Evolutionary conservation across 2,888 invertebrate genomes (phyloP).

Genomic region (Adelphocoris suturalis): DNA sequence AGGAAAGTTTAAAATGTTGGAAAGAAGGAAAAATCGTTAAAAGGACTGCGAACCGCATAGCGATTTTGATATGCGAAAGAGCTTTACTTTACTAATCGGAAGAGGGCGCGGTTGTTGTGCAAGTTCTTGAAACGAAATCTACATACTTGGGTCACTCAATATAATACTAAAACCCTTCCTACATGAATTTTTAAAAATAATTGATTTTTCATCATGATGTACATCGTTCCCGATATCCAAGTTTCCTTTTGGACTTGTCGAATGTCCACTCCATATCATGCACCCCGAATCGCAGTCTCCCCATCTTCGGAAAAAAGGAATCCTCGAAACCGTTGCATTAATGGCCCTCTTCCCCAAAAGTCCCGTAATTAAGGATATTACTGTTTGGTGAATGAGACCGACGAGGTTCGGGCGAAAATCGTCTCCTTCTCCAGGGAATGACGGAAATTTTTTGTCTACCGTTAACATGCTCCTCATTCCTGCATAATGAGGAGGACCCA

Average conservation of each 20-base stretch:
- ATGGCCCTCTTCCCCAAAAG: slow-evolving; percentile 26
- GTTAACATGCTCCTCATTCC: slow-evolving; percentile 47
- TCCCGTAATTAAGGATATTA: slow-evolving; percentile 59
- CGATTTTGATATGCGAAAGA: no score
- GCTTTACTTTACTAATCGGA: no score
- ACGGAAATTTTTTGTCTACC: slow-evolving; percentile 26
- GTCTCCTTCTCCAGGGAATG: slow-evolving; percentile 17
- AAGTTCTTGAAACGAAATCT: no score
- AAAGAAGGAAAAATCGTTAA: no score
- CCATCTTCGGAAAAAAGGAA: not conserved
- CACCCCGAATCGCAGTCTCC: not conserved
- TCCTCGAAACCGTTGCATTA: slow-evolving; percentile 53
- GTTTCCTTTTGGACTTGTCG: not conserved
- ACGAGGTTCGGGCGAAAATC: slow-evolving; percentile 44
- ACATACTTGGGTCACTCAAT: no score
- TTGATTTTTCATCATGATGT: no score
- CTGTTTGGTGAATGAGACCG: slow-evolving; percentile 24
- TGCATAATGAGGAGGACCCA: slow-evolving; percentile 58
- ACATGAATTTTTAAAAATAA: no score
- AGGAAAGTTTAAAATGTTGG: no score
- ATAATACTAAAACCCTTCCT: no score
- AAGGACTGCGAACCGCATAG: no score
- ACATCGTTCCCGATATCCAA: no score
- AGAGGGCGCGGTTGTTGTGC: no score
- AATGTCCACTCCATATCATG: not conserved